Evolutionary conservation across 2,888 invertebrate species (phyloP).

Genomic region (Lithophane leautieri): DNA sequence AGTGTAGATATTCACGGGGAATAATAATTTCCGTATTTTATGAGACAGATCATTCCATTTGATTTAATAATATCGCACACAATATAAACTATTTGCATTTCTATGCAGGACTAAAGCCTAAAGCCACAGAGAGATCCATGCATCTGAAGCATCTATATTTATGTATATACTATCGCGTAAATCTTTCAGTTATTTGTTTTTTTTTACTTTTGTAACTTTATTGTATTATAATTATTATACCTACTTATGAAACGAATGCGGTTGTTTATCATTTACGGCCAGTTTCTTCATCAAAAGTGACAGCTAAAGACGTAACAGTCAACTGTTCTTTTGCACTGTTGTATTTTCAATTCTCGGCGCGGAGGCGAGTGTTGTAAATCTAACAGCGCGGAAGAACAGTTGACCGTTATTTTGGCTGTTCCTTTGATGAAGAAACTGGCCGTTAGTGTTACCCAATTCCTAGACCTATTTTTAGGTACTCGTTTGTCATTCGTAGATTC

Average conservation of each 20-base stretch:
- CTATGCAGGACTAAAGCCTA: slow-evolving; percentile 17
- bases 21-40: slow-evolving; percentile 32
- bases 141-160: not conserved
- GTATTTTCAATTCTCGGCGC: too few relatives aligned
- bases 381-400: too few relatives aligned
- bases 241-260: not conserved
- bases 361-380: too few relatives aligned
- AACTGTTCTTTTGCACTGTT: too few relatives aligned
- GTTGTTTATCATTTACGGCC: slow-evolving; percentile 41
- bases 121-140: slow-evolving; percentile 8
- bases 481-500: slow-evolving; percentile 19
- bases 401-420: too few relatives aligned
- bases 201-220: slow-evolving; percentile 11
- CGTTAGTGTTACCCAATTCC: slow-evolving; percentile 24
- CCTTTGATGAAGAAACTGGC: too few relatives aligned
- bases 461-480: slow-evolving; percentile 40
- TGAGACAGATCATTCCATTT: slow-evolving; percentile 41
- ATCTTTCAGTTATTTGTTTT: not conserved
- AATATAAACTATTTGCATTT: slow-evolving; percentile 23
- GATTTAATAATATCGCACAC: slow-evolving; percentile 26
- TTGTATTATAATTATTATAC: not conserved
- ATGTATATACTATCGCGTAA: slow-evolving; percentile 6
- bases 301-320: too few relatives aligned
- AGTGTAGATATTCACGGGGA: slow-evolving; percentile 17
- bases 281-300: too few relatives aligned